phyloP scores from a whole-genome alignment of 2,113 vertebrate species.

The Psittacula cyanocephala region DNA sequence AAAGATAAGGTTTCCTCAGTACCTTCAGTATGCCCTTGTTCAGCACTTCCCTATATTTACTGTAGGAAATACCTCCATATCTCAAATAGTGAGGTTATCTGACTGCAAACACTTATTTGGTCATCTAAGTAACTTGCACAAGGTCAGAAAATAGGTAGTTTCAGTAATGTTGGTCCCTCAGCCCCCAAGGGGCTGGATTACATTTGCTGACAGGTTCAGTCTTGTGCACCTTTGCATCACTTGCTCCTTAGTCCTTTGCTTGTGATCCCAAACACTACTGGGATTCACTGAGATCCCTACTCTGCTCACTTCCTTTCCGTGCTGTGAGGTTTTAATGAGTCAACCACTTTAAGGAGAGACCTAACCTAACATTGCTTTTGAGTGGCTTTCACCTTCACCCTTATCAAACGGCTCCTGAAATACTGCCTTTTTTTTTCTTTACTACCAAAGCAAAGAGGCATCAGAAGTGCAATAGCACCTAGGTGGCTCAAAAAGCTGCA shows the following conservation, averaged over 20 bases:
- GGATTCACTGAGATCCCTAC: background rate
- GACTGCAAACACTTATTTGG: conserved; percentile 56
- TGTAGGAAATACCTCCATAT: conserved; percentile 57
- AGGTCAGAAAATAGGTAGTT: background rate
- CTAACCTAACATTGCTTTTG: background rate
- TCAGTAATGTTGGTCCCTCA: background rate
- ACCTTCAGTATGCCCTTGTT: conserved; percentile 36
- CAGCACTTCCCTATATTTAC: conserved; percentile 41
- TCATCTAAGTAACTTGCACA: conserved; percentile 26
- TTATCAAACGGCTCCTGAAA: background rate
- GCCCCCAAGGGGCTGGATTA: background rate
- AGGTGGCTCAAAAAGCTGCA: background rate
- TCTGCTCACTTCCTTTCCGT: background rate
- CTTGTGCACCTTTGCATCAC: background rate
- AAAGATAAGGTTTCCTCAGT: conserved; percentile 34
- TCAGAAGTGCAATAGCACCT: background rate
- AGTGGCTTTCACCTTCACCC: background rate
- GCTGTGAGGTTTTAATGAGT: background rate
- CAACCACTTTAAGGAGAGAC: background rate
- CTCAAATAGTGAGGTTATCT: conserved; percentile 56
- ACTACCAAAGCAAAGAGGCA: background rate
- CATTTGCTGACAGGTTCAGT: background rate
- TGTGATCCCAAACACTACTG: background rate
- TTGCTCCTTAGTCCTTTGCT: background rate
- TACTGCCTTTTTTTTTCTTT: background rate